These are phyloP conservation scores for Dryobota labecula DNA, from an alignment of 2,888 invertebrate species.

Conservation along the genomic window DNA sequence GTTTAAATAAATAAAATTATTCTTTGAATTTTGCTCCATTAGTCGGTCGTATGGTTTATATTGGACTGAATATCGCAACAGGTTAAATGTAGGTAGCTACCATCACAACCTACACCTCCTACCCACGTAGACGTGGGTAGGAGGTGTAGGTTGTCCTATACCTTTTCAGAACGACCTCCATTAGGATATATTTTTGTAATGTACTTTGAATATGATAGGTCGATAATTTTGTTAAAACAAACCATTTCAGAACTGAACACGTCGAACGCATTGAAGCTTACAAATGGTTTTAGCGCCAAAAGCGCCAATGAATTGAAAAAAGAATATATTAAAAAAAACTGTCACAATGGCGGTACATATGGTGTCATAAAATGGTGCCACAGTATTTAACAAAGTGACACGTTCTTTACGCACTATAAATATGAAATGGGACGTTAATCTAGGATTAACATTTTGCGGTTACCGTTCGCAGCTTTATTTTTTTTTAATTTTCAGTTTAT, in stretches of 20 bases:
- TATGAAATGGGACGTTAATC: conserved; percentile 58
- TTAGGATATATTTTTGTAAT: too few relatives aligned
- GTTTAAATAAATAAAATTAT: too few relatives aligned
- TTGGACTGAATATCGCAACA: neutral
- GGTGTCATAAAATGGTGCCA: conserved; percentile 34
- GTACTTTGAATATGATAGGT: neutral
- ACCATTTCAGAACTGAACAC: neutral
- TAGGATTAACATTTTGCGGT: conserved; percentile 63
- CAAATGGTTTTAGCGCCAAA: neutral
- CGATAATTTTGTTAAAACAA: neutral
- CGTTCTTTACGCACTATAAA: conserved; percentile 56
- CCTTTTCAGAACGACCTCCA: too few relatives aligned
- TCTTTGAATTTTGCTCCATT: conserved; percentile 55
- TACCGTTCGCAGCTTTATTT: conserved; percentile 53
- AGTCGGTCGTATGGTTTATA: neutral
- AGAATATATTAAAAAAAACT: neutral
- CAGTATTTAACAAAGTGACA: conserved; percentile 48
- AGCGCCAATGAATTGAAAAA: conserved; percentile 11
- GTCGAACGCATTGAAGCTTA: neutral
- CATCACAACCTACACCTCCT: too few relatives aligned
- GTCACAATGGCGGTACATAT: neutral
- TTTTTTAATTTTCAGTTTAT: conserved; percentile 45
- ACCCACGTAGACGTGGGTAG: too few relatives aligned
- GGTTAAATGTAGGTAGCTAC: too few relatives aligned
- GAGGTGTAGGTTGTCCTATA: too few relatives aligned